phyloP scores from a whole-genome alignment of 1,140 invertebrate genomes.

The Riptortus pedestris region DNA sequence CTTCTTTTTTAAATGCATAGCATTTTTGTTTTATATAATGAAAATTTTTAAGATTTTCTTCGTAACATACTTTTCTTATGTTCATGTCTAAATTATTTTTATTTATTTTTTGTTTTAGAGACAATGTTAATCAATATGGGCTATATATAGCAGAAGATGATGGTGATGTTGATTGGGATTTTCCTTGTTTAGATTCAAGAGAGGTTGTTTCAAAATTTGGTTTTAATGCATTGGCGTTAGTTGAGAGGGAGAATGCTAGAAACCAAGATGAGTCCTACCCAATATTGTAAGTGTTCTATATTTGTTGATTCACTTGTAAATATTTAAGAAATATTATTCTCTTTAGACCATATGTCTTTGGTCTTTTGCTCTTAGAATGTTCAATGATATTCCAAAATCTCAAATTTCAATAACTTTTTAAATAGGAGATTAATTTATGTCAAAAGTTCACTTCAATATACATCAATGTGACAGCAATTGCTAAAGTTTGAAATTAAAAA shows the following conservation, averaged over 20 bases:
- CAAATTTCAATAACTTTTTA: no score
- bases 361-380: not conserved
- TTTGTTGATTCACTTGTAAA: not conserved
- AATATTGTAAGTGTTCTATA: not conserved
- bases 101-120: conserved; percentile 35
- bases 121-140: conserved; percentile 53
- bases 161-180: conserved; percentile 90
- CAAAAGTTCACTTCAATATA: no score
- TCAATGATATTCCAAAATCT: no score
- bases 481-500: no score
- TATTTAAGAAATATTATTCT: not conserved
- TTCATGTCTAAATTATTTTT: not conserved
- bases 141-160: conserved; percentile 92
- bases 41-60: no score
- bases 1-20: no score
- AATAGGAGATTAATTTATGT: no score
- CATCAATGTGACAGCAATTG: no score
- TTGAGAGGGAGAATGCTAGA: conserved; percentile 49
- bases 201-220: conserved; percentile 88
- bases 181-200: conserved; percentile 75
- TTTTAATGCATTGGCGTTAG: conserved; percentile 77
- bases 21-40: no score
- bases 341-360: not conserved
- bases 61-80: no score
- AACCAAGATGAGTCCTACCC: conserved; percentile 19